These are phyloP conservation scores for Chiroxiphia lanceolata DNA, from an alignment of 2,797 vertebrate genomes.

Conservation along the genomic window DNA sequence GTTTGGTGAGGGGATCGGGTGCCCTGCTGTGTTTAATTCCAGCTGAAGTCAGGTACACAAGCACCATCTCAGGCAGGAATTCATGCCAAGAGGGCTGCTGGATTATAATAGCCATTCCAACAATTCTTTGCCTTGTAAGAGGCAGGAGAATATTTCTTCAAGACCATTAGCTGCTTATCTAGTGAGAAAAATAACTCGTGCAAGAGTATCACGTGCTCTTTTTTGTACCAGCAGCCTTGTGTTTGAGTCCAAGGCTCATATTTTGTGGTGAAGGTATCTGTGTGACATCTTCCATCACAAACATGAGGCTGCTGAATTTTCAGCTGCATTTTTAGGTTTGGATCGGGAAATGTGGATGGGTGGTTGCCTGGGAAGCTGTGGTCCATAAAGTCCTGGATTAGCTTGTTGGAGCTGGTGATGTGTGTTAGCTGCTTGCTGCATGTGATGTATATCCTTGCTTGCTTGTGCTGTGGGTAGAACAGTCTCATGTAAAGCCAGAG, in stretches of 20 bases:
- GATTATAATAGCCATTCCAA: neutral
- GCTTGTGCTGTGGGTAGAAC: neutral
- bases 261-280: neutral
- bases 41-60: neutral
- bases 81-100: neutral
- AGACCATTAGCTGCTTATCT: neutral
- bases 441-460: neutral
- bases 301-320: neutral
- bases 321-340: neutral
- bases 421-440: neutral
- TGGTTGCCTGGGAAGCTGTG: neutral
- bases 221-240: neutral
- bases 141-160: neutral
- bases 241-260: neutral
- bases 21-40: neutral
- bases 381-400: neutral
- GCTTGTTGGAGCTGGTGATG: neutral
- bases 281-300: neutral
- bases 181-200: neutral
- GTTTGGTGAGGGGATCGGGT: accelerated
- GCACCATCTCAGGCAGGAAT: neutral
- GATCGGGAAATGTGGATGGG: neutral
- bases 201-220: neutral
- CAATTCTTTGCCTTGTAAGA: neutral
- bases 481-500: neutral